These are phyloP conservation scores for Phylloscopus collybita DNA, from an alignment of 2,797 vertebrate genomes.

Conservation along the genomic window DNA sequence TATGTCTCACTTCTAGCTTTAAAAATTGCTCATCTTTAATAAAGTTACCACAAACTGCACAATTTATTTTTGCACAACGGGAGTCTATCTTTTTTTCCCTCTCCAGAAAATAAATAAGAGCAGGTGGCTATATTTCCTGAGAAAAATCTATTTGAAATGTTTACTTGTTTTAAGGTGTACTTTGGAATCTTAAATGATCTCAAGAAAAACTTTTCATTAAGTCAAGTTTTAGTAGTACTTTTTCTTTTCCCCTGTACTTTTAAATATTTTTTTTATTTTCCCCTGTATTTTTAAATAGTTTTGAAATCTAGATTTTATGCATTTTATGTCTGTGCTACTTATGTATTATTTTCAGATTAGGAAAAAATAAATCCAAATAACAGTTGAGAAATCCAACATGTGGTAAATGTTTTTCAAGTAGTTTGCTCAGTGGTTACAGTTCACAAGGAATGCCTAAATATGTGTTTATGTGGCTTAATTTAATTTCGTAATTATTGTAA, in stretches of 20 bases:
- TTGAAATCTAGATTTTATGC: neutral
- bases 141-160: constrained; percentile 60
- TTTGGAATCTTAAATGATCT: constrained; percentile 33
- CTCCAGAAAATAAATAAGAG: constrained; percentile 74
- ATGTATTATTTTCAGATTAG: neutral
- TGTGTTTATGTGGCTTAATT: neutral
- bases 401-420: neutral
- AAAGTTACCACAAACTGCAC: constrained; percentile 64
- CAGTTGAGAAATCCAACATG: neutral
- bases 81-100: constrained; percentile 44
- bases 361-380: neutral
- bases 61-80: constrained; percentile 69
- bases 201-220: constrained; percentile 16
- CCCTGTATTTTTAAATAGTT: neutral
- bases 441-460: constrained; percentile 14
- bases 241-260: neutral
- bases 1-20: constrained; percentile 58
- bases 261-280: neutral
- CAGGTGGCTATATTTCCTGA: constrained; percentile 74
- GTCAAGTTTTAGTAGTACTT: neutral
- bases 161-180: constrained; percentile 70
- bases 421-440: neutral
- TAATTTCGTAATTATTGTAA: constrained; percentile 19
- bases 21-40: constrained; percentile 70
- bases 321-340: neutral